phyloP scores from a whole-genome alignment of 1,140 invertebrate species.

The Drosophila sechellia region DNA sequence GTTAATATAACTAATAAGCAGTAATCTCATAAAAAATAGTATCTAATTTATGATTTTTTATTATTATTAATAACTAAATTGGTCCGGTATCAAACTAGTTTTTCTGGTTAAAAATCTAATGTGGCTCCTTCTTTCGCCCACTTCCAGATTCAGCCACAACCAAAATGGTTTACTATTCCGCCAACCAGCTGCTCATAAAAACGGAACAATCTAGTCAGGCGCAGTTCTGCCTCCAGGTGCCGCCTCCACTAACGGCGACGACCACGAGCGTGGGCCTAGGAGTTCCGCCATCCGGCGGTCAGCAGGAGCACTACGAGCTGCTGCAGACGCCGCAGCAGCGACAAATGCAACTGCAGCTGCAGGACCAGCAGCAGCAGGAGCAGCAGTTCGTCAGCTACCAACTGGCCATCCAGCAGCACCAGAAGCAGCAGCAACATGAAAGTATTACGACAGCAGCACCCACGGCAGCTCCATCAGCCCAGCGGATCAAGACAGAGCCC shows the following conservation, averaged over 20 bases:
- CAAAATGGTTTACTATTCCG: slow-evolving; percentile 84
- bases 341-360: slow-evolving; percentile 56
- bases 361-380: slow-evolving; percentile 56
- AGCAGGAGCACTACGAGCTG: slow-evolving; percentile 68
- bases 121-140: neutral
- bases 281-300: slow-evolving; percentile 36
- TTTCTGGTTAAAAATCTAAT: too few relatives aligned
- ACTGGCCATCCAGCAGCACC: slow-evolving; percentile 56
- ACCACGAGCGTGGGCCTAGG: slow-evolving; percentile 12
- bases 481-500: slow-evolving; percentile 56
- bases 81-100: too few relatives aligned
- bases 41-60: neutral
- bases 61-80: too few relatives aligned
- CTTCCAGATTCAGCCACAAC: slow-evolving; percentile 63
- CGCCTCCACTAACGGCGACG: slow-evolving; percentile 46
- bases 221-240: slow-evolving; percentile 69
- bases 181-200: slow-evolving; percentile 82
- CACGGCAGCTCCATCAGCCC: slow-evolving; percentile 17
- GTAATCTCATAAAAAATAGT: neutral
- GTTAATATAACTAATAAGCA: too few relatives aligned
- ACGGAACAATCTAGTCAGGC: slow-evolving; percentile 75
- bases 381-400: slow-evolving; percentile 60
- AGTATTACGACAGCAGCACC: slow-evolving; percentile 63
- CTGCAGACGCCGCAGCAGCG: slow-evolving; percentile 71
- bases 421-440: slow-evolving; percentile 52